phyloP scores from a whole-genome alignment of 2,797 vertebrate species.

The Pygocentrus nattereri region DNA sequence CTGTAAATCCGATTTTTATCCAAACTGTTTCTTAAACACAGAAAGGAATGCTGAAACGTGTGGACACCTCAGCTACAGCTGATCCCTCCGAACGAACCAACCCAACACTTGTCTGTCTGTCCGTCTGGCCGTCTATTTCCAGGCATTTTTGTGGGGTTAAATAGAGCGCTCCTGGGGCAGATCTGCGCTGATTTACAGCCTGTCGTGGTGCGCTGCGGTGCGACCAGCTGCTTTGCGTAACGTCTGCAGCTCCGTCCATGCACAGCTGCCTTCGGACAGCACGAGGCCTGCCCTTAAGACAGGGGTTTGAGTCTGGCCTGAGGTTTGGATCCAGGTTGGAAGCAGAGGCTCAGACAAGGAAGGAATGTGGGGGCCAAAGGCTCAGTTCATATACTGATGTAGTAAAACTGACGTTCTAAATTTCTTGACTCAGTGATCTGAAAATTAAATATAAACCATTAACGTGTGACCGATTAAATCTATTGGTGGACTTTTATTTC shows the following conservation, averaged over 20 bases:
- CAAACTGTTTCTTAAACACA: too few species aligned
- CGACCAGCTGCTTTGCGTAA: slow-evolving; percentile 56
- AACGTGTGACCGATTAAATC: too few species aligned
- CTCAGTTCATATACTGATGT: too few species aligned
- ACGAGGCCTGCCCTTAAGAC: slow-evolving; percentile 33
- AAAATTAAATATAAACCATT: too few species aligned
- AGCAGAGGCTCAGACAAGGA: too few species aligned
- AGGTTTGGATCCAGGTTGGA: not conserved
- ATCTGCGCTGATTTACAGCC: slow-evolving; percentile 62
- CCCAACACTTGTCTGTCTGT: not conserved
- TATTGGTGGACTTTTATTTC: too few species aligned
- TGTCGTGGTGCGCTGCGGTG: slow-evolving; percentile 40
- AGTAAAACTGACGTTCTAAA: too few species aligned
- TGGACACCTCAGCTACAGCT: not conserved
- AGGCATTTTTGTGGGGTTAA: slow-evolving; percentile 48
- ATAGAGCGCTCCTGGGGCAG: slow-evolving; percentile 49
- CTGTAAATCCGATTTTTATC: too few species aligned
- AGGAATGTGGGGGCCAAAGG: too few species aligned
- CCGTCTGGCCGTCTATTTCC: slow-evolving; percentile 35
- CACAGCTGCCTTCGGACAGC: slow-evolving; percentile 37
- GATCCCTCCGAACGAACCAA: not conserved
- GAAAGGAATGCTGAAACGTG: not conserved
- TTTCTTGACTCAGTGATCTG: too few species aligned
- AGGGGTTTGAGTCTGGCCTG: slow-evolving; percentile 21
- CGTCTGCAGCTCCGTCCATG: slow-evolving; percentile 55